Evolutionary conservation across 2,888 invertebrate species (phyloP).

Genomic region (Cinara cedri): DNA sequence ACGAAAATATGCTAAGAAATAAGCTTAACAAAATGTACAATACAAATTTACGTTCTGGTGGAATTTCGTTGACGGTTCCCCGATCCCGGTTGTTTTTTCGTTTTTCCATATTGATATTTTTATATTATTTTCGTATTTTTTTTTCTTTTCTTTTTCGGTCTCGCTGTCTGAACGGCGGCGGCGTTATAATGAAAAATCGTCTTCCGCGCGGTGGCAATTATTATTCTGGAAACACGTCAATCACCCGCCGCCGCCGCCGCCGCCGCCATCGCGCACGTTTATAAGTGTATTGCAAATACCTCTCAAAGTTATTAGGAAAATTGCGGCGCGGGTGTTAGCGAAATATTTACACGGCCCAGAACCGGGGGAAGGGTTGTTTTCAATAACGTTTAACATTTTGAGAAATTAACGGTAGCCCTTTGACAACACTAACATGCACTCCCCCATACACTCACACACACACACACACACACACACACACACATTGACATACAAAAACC

Average conservation of each 20-base stretch:
- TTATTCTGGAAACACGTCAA: conserved; percentile 50
- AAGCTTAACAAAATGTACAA: too few relatives aligned
- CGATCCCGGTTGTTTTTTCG: too few relatives aligned
- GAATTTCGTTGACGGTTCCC: too few relatives aligned
- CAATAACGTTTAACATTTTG: conserved; percentile 57
- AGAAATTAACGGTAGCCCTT: conserved; percentile 56
- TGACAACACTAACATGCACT: conserved; percentile 29
- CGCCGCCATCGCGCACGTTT: too few relatives aligned
- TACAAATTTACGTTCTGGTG: too few relatives aligned
- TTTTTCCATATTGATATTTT: too few relatives aligned
- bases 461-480: neutral
- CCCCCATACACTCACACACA: neutral
- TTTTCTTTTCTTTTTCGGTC: too few relatives aligned
- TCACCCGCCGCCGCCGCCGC: conserved; percentile 21
- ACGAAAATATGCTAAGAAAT: too few relatives aligned
- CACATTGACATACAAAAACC: neutral
- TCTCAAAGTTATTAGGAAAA: conserved; percentile 55
- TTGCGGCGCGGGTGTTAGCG: conserved; percentile 41
- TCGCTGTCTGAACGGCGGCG: too few relatives aligned
- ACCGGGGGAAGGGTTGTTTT: conserved; percentile 50
- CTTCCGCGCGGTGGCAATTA: conserved; percentile 19
- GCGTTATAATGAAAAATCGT: conserved; percentile 48
- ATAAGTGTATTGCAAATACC: conserved; percentile 55
- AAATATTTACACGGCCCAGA: conserved; percentile 52
- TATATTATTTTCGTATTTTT: too few relatives aligned